These are phyloP conservation scores for Pituophis catenifer DNA, from an alignment of 2,113 vertebrate species.

Conservation along the genomic window DNA sequence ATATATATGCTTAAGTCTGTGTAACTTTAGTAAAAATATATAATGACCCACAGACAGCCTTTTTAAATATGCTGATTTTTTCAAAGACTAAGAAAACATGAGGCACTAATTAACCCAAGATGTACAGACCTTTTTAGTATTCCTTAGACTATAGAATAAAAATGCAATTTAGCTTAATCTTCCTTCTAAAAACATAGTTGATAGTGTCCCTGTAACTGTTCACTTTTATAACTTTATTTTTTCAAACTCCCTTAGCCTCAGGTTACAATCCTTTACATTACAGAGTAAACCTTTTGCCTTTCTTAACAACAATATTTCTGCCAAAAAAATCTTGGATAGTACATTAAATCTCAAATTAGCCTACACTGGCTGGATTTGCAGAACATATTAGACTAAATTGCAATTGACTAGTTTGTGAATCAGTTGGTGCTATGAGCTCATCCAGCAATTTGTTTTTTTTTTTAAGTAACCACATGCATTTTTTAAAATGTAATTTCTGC, in stretches of 20 bases:
- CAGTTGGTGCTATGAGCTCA: neutral
- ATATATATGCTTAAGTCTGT: neutral
- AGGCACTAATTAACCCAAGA: neutral
- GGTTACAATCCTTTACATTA: neutral
- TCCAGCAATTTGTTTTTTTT: neutral
- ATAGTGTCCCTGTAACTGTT: neutral
- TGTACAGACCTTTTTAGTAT: neutral
- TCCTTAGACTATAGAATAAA: neutral
- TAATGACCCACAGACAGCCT: neutral
- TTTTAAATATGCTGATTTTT: neutral
- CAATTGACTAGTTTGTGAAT: neutral
- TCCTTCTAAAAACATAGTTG: neutral
- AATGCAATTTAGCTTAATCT: neutral
- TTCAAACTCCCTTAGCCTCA: neutral
- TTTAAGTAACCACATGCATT: neutral
- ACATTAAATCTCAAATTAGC: neutral
- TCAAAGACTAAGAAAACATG: neutral
- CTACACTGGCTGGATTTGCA: neutral
- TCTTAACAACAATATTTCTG: neutral
- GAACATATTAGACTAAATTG: neutral
- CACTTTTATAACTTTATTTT: neutral
- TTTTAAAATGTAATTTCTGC: neutral
- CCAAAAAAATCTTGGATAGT: neutral
- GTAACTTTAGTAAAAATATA: neutral
- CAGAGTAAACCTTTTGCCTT: neutral